These are phyloP conservation scores for Coturnix japonica DNA, from an alignment of 2,113 vertebrate species.

Conservation along the genomic window DNA sequence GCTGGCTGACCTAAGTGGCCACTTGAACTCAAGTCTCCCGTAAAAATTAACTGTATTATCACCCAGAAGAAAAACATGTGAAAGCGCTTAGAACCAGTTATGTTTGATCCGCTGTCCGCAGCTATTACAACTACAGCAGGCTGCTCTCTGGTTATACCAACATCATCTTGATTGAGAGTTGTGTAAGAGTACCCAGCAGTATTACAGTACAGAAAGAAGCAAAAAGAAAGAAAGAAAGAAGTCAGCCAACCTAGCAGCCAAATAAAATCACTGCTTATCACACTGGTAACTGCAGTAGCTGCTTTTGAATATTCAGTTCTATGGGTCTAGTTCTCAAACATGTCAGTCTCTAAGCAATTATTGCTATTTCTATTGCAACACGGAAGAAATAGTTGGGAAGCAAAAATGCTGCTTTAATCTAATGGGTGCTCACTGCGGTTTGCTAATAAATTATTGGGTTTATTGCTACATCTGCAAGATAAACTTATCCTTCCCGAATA, in stretches of 20 bases:
- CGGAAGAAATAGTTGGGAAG: neutral
- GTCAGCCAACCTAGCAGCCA: neutral
- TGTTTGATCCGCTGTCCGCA: slow-evolving; percentile 17
- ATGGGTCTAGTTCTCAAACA: neutral
- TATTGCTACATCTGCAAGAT: neutral
- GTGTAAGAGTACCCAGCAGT: neutral
- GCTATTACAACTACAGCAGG: slow-evolving; percentile 13
- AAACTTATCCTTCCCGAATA: neutral
- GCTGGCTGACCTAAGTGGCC: neutral
- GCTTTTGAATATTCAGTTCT: neutral
- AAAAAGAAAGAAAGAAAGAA: neutral
- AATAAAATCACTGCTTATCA: neutral
- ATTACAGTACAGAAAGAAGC: neutral
- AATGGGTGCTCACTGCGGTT: neutral
- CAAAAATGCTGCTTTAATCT: neutral
- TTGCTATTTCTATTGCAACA: neutral
- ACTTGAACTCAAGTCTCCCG: neutral
- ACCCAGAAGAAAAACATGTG: neutral
- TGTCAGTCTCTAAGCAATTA: neutral
- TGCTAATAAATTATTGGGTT: neutral
- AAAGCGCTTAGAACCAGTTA: slow-evolving; percentile 10
- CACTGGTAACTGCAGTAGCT: neutral
- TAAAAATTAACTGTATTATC: slow-evolving; percentile 16
- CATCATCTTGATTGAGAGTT: neutral
- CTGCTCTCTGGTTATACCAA: slow-evolving; percentile 25